Evolutionary conservation across 2,888 invertebrate species (phyloP).

Genomic region (Cryptus armator): DNA sequence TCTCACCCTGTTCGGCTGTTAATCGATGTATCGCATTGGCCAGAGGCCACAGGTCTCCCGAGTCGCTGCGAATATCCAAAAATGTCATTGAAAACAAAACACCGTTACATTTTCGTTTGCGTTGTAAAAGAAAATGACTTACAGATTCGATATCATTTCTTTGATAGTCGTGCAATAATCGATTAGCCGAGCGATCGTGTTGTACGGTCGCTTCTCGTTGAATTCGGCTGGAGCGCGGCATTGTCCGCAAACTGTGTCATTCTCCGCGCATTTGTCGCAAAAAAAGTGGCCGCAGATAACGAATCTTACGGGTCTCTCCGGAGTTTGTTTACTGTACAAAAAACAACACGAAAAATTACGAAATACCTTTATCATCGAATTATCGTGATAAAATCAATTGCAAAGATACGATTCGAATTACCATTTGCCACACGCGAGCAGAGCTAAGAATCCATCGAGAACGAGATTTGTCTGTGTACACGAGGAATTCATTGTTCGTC

Average conservation of each 20-base stretch:
- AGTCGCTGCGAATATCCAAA: slow-evolving; percentile 32
- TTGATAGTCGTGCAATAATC: slow-evolving; percentile 71
- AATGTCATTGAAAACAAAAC: background rate
- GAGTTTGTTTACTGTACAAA: slow-evolving; percentile 51
- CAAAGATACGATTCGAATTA: slow-evolving; percentile 60
- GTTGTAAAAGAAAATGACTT: slow-evolving; percentile 13
- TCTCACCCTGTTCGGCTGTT: background rate
- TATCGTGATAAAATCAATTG: slow-evolving; percentile 30
- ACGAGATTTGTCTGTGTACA: slow-evolving; percentile 72
- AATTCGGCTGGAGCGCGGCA: slow-evolving; percentile 73
- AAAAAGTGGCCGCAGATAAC: slow-evolving; percentile 77
- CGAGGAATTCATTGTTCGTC: slow-evolving; percentile 68
- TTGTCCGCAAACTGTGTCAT: slow-evolving; percentile 66
- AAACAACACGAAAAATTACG: background rate
- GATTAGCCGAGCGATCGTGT: slow-evolving; percentile 70
- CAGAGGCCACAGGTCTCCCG: slow-evolving; percentile 28
- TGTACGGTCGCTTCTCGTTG: slow-evolving; percentile 72
- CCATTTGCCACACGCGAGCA: slow-evolving; percentile 75
- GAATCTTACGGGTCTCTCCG: slow-evolving; percentile 69
- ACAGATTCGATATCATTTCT: slow-evolving; percentile 70
- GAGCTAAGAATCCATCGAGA: slow-evolving; percentile 70
- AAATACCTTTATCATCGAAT: slow-evolving; percentile 34
- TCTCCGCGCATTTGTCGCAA: slow-evolving; percentile 72
- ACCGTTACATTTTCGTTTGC: background rate
- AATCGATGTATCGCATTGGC: slow-evolving; percentile 14